Base-by-base conservation (phyloP, 1,140 invertebrate genomes). In the Cotesia vestalis region DNA sequence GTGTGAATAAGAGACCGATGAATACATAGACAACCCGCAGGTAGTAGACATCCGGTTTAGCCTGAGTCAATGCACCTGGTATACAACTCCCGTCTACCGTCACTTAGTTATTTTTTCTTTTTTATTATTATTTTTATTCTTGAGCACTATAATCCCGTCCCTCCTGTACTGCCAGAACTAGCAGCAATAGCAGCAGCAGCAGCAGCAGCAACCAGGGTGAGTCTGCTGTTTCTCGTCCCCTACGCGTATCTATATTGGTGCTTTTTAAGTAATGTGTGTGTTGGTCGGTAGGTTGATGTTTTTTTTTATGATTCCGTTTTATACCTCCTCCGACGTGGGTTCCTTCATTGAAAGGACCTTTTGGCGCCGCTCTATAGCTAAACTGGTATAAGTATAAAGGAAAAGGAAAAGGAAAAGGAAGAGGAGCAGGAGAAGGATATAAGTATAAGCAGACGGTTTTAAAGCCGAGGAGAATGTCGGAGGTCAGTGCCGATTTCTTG, bases 31-130 rank as follows among this genome's bases (percentile, higher is more conserved):
- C 14, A 12, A 57, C 36, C 61, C 62, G 38, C 63, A 74, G 68
- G 67, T 70, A 69, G 68, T 68, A 67, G 67, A 69, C 70, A 75
- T 75, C 73, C 73, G 73, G 73, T 75, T 71, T 51, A 61, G 46
- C 46, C 53, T n/a, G 69, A 72, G 73, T 75, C 66, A 69, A 72
- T 72, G 73, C 73, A 72, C 73, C 73, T 75, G 73, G 70, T 63
- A 17, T 71, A 36, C 40, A 46, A 9, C 59, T 69, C 60, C 14
- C 51, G 14, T 74, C 20, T 55, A 46, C 57, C 62, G 63, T 68
- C 63, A 60, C 20, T 36, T 60, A 61, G 11, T 17, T 51, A 11
- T 52, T 46, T 46, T 46, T 46, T 11, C 40, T 46, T 46, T 46
- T 46, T 74, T 74, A 67, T 67, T 73, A 53, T 64, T 71, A 38